phyloP scores from a whole-genome alignment of 2,113 vertebrate species.

The Ictalurus furcatus region DNA sequence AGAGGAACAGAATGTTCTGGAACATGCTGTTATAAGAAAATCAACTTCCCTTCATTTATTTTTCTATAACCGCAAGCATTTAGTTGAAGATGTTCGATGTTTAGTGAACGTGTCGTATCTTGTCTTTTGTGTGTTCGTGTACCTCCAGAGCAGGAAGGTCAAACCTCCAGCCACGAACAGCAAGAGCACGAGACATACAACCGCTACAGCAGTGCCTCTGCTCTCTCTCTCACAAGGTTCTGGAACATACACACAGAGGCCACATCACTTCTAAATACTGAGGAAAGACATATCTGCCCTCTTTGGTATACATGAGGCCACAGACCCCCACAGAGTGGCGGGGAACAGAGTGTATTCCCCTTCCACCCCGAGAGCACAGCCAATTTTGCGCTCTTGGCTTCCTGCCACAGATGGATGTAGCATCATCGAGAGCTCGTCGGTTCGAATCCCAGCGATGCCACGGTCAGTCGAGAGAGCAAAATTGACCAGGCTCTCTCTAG shows the following conservation, averaged over 20 bases:
- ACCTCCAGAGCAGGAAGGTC: slow-evolving; percentile 70
- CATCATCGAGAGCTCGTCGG: neutral
- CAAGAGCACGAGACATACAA: slow-evolving; percentile 64
- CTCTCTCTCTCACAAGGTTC: slow-evolving; percentile 62
- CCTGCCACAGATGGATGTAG: neutral
- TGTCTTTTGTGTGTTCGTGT: neutral
- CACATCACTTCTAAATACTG: neutral
- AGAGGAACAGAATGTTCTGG: neutral
- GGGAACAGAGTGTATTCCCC: too few species aligned
- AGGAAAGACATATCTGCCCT: neutral
- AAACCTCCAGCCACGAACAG: slow-evolving; percentile 59
- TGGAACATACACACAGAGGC: slow-evolving; percentile 49
- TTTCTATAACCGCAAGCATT: neutral
- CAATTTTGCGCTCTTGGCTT: neutral
- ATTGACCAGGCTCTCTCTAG: neutral
- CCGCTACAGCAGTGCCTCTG: slow-evolving; percentile 52
- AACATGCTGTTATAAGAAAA: neutral
- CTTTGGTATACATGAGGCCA: neutral
- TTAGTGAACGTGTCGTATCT: neutral
- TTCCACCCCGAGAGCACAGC: neutral
- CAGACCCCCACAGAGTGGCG: neutral
- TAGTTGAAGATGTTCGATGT: neutral
- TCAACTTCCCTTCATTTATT: too few species aligned
- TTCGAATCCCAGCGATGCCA: neutral
- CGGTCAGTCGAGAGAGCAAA: neutral